Percentiles rank a stretch among this genome's conserved stretches.
Evolutionary conservation across 2,797 vertebrate species (phyloP).

Genomic region (Enteromius mattozi): DNA sequence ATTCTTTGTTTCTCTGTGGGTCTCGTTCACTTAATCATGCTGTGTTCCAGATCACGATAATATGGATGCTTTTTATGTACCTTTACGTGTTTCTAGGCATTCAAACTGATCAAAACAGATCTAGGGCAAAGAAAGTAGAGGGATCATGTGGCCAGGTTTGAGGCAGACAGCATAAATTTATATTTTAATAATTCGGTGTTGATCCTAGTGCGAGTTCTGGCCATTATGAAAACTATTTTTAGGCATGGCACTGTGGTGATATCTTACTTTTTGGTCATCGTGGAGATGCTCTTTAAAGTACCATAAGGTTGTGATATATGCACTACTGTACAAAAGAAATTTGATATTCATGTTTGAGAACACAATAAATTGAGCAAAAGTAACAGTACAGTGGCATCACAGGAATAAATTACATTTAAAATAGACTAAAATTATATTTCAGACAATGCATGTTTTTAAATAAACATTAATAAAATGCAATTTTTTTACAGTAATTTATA

Average conservation of each 20-base stretch:
- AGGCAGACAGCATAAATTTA: not conserved
- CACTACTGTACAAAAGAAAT: not conserved
- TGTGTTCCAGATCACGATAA: not conserved
- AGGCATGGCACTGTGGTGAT: not conserved
- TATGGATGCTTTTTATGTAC: not conserved
- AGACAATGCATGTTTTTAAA: not conserved
- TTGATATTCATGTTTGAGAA: not conserved
- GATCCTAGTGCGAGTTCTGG: not conserved
- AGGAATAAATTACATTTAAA: not conserved
- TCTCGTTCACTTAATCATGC: not conserved
- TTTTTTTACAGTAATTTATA: not conserved
- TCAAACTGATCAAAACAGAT: not conserved
- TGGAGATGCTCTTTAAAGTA: not conserved
- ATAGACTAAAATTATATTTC: not conserved
- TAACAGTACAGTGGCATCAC: not conserved
- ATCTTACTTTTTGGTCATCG: not conserved
- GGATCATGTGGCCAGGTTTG: conserved; percentile 4
- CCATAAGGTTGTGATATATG: not conserved
- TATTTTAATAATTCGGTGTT: not conserved
- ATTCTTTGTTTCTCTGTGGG: not conserved
- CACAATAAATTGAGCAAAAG: not conserved
- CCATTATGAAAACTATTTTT: not conserved
- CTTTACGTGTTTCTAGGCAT: not conserved
- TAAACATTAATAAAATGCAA: not conserved
- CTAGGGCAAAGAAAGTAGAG: not conserved